These are phyloP conservation scores for Pogonomyrmex barbatus DNA, from an alignment of 1,140 invertebrate species.

Conservation along the genomic window DNA sequence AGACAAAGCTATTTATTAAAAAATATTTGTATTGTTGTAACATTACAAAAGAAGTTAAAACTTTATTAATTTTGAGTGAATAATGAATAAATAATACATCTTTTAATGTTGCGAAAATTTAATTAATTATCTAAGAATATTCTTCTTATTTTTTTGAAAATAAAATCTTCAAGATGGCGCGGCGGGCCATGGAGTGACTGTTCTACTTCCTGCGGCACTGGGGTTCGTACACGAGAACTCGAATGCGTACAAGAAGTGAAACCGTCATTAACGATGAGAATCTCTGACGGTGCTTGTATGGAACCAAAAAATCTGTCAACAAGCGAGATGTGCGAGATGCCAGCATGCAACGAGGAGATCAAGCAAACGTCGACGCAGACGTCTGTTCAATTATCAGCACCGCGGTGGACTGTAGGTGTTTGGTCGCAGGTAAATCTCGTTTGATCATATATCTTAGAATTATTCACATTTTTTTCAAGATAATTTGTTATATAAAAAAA, in stretches of 20 bases:
- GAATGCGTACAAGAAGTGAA: conserved; percentile 85
- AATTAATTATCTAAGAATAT: not conserved
- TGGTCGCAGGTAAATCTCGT: conserved; percentile 77
- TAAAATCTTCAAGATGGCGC: conserved; percentile 76
- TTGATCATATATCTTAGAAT: not conserved
- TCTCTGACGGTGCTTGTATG: conserved; percentile 82
- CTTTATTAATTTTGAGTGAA: not conserved
- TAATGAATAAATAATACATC: not conserved
- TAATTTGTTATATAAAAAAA: not conserved
- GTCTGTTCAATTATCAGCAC: conserved; percentile 1
- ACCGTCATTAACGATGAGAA: conserved; percentile 81
- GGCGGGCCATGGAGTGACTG: conserved; percentile 85
- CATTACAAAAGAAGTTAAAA: not conserved
- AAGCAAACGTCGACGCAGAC: conserved; percentile 50
- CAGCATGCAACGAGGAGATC: conserved; percentile 72
- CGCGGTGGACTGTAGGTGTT: conserved; percentile 74
- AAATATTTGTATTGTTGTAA: conserved; percentile 9
- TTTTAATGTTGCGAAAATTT: not conserved
- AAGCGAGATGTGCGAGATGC: conserved; percentile 76
- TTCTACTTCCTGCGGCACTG: conserved; percentile 90
- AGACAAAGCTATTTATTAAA: not conserved
- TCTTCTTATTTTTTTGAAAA: not conserved
- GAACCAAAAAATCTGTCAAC: conserved; percentile 72
- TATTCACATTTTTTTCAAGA: not conserved
- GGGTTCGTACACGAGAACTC: conserved; percentile 86